Evolutionary conservation across 2,113 vertebrate genomes (phyloP), one percentile per base, ranked within the genome.

Genomic region (Sorex araneus): DNA sequence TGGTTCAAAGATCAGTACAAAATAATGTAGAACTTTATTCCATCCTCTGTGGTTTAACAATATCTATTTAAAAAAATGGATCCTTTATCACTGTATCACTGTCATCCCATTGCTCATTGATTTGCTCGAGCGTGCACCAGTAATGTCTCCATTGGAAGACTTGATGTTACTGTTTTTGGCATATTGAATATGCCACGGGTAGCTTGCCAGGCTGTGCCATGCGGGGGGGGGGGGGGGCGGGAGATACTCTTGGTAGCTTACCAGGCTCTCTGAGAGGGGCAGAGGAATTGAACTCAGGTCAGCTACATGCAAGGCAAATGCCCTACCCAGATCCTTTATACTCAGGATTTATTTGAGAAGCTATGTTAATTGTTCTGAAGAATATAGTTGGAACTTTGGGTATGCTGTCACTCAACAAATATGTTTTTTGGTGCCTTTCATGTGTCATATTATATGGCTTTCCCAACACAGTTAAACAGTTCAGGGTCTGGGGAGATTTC

Each of bases 41-140:
- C 76, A 11, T 93, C 19, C n/a, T 88, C 75, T 69, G 3, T 76
- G 80, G 32, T 40, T 82, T 87, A 91, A 95, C 2, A 84, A 67
- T 66, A 2, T 21, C n/a, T 90, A 15, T 2, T 66, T 95, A 57
- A 71, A 92, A 84, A 5, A 88, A 71, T 81, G 21, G 81, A 84
- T 30, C 1, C 18, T 66, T 36, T 89, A 93, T 32, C n/a, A n/a
- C n/a, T n/a, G n/a, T n/a, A n/a, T n/a, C n/a, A n/a, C n/a, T n/a
- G n/a, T n/a, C n/a, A n/a, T n/a, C n/a, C n/a, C n/a, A n/a, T n/a
- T n/a, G n/a, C n/a, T n/a, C n/a, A n/a, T n/a, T n/a, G n/a, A n/a
- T n/a, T n/a, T n/a, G n/a, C n/a, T n/a, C n/a, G n/a, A n/a, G n/a
- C n/a, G n/a, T n/a, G n/a, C n/a, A n/a, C n/a, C n/a, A n/a, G n/a